phyloP scores from a whole-genome alignment of 1,140 invertebrate species.

The Neotoxoptera formosana region DNA sequence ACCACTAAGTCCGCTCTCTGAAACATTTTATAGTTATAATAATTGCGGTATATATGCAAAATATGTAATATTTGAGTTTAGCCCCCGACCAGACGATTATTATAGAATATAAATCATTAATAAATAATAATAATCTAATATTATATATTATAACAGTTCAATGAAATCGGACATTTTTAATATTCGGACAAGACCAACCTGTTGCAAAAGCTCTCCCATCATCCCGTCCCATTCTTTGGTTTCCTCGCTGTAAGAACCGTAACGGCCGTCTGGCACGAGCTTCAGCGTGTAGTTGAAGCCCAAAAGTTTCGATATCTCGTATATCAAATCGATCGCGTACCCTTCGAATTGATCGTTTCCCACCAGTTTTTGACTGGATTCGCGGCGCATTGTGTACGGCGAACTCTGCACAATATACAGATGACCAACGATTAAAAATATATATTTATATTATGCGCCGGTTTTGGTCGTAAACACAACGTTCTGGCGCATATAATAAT shows the following conservation, averaged over 20 bases:
- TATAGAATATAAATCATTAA: too few species aligned
- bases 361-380: conserved; percentile 78
- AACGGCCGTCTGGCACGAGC: conserved; percentile 80
- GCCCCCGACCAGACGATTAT: too few species aligned
- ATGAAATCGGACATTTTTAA: too few species aligned
- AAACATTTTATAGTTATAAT: not conserved
- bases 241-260: conserved; percentile 79
- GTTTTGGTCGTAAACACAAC: not conserved
- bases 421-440: not conserved
- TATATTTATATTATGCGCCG: not conserved
- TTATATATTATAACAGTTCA: too few species aligned
- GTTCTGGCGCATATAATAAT: not conserved
- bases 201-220: conserved; percentile 87
- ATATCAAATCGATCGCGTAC: conserved; percentile 85
- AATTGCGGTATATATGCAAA: not conserved
- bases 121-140: too few species aligned
- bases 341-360: conserved; percentile 91
- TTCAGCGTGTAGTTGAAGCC: conserved; percentile 91
- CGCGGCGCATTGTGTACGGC: conserved; percentile 90
- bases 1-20: conserved; percentile 91
- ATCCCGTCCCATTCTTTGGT: conserved; percentile 93
- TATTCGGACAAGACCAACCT: conserved; percentile 62
- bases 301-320: conserved; percentile 85
- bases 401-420: conserved; percentile 75
- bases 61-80: too few species aligned